Percentiles rank a stretch among this genome's conserved stretches.
Conservation (phyloP, 2,888 invertebrate species). For the Mythimna lalbum region DNA sequence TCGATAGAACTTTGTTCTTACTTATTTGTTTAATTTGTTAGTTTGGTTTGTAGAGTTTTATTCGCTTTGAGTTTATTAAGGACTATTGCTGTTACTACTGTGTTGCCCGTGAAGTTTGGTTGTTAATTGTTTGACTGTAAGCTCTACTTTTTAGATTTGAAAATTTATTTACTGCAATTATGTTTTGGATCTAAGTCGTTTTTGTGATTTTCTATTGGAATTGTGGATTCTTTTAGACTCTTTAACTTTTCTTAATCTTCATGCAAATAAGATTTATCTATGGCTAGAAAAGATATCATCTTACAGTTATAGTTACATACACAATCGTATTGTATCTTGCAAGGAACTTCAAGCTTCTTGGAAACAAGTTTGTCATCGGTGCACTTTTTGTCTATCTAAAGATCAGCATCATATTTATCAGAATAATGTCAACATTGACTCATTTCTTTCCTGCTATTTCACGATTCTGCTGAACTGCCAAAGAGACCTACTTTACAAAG, state of each 20-base stretch:
- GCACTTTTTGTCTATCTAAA: neutral
- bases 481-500: conserved; percentile 5
- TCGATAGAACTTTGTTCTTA: conserved; percentile 69
- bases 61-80: conserved; percentile 20
- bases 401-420: neutral
- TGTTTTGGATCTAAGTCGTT: neutral
- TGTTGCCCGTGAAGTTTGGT: neutral
- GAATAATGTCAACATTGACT: conserved; percentile 7
- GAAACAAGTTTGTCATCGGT: neutral
- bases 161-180: neutral
- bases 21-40: conserved; percentile 50
- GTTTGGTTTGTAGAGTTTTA: conserved; percentile 28
- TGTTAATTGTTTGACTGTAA: too few species aligned
- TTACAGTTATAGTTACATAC: neutral
- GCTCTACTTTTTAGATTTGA: too few species aligned
- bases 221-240: neutral
- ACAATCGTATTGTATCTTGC: neutral
- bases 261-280: too few species aligned
- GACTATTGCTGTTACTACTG: conserved; percentile 19
- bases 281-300: too few species aligned
- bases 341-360: neutral
- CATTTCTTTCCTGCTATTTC: conserved; percentile 24
- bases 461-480: conserved; percentile 18
- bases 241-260: neutral
- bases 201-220: neutral